These are phyloP conservation scores for Drosophila prostipennis DNA, from an alignment of 2,888 invertebrate genomes.

Conservation along the genomic window DNA sequence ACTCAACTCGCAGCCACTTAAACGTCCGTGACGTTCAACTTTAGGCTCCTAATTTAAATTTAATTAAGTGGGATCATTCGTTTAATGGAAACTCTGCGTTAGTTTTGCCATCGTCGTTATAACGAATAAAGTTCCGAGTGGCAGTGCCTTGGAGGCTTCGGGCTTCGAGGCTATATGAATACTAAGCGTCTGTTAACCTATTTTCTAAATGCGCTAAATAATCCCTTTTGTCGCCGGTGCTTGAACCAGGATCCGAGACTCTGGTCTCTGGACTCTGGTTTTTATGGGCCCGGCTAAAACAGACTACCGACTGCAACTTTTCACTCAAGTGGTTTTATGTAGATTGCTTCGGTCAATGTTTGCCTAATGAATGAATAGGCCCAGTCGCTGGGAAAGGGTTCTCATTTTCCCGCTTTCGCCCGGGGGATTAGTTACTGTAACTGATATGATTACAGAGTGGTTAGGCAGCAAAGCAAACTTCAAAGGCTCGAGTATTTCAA, in stretches of 20 bases:
- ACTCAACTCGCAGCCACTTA: conserved; percentile 41
- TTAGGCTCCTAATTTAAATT: conserved; percentile 78
- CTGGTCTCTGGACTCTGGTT: conserved; percentile 21
- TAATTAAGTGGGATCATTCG: conserved; percentile 75
- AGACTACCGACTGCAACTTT: conserved; percentile 47
- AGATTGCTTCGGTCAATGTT: conserved; percentile 54
- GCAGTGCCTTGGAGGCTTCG: background rate
- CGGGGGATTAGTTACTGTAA: conserved; percentile 36
- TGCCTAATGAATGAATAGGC: conserved; percentile 59
- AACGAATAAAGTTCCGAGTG: conserved; percentile 73
- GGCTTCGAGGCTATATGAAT: conserved; percentile 57
- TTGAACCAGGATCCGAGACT: background rate
- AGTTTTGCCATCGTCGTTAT: conserved; percentile 68
- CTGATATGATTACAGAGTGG: conserved; percentile 31
- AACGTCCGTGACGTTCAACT: conserved; percentile 69
- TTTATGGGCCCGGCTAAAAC: conserved; percentile 26
- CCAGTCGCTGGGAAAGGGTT: conserved; percentile 30
- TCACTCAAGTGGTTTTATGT: conserved; percentile 47
- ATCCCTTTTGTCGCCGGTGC: conserved; percentile 27
- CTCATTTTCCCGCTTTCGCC: conserved; percentile 3
- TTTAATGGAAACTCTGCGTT: conserved; percentile 50
- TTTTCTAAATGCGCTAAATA: conserved; percentile 68
- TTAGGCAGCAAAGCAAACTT: conserved; percentile 33
- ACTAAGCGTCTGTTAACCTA: conserved; percentile 75
- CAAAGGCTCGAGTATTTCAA: conserved; percentile 20